Conservation (phyloP, 2,888 invertebrate species). For the Lasiommata megera region DNA sequence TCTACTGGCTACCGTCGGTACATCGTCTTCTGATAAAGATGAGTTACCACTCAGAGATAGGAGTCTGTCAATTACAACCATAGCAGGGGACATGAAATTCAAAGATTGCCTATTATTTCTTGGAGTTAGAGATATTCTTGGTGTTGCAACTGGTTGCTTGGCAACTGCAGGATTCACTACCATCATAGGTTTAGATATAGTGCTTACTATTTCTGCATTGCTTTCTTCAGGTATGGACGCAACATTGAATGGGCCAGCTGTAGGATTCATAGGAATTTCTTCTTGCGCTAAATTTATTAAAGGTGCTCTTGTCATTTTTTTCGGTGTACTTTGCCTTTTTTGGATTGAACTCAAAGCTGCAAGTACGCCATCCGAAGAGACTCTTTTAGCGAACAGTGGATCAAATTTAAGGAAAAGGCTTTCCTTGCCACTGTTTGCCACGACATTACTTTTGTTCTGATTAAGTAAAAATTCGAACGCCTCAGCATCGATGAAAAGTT, state of each 20-base stretch:
- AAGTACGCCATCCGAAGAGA: slow-evolving; percentile 59
- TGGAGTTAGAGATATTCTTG: slow-evolving; percentile 55
- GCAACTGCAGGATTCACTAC: slow-evolving; percentile 65
- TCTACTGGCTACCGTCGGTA: slow-evolving; percentile 43
- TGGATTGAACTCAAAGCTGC: slow-evolving; percentile 55
- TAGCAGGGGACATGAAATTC: slow-evolving; percentile 74
- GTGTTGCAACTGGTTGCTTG: slow-evolving; percentile 51
- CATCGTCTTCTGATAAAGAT: slow-evolving; percentile 50
- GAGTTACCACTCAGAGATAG: slow-evolving; percentile 67
- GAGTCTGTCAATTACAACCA: slow-evolving; percentile 76
- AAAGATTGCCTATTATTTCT: slow-evolving; percentile 65
- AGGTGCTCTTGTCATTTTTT: slow-evolving; percentile 41
- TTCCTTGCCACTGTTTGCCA: slow-evolving; percentile 70
- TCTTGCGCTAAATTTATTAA: slow-evolving; percentile 33
- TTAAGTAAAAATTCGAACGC: slow-evolving; percentile 70
- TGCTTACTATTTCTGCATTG: slow-evolving; percentile 51
- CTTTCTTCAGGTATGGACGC: slow-evolving; percentile 42
- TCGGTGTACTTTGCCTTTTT: slow-evolving; percentile 60
- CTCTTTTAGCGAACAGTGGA: slow-evolving; percentile 66
- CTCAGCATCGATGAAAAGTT: slow-evolving; percentile 73
- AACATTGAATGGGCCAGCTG: slow-evolving; percentile 42
- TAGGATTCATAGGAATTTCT: slow-evolving; percentile 27
- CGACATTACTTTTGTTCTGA: slow-evolving; percentile 61
- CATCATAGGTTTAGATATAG: slow-evolving; percentile 69
- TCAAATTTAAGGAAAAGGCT: slow-evolving; percentile 74